Conservation (phyloP, 2,797 vertebrate species). For the Oreortyx pictus region DNA sequence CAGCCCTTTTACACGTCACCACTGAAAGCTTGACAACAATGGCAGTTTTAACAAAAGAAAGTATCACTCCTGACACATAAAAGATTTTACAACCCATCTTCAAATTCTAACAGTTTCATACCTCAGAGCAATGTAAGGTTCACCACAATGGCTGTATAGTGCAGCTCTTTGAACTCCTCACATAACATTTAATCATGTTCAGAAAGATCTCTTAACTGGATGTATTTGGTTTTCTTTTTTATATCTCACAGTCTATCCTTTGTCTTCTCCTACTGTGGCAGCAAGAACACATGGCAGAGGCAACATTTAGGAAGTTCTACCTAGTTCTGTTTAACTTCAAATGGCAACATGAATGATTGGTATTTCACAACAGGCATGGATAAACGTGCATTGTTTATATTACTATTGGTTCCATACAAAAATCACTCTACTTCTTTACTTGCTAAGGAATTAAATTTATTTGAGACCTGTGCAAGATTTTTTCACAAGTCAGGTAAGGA, state of each 20-base stretch:
- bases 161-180: constrained; percentile 8
- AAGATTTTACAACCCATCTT: constrained; percentile 20
- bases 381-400: background rate
- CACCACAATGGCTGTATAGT: background rate
- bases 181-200: background rate
- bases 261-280: background rate
- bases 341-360: background rate
- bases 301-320: background rate
- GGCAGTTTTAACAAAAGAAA: constrained; percentile 14
- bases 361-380: background rate
- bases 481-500: background rate
- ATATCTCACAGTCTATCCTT: background rate
- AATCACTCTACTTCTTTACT: background rate
- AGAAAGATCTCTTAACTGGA: background rate
- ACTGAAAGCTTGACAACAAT: constrained; percentile 20
- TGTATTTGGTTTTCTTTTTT: background rate
- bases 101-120: background rate
- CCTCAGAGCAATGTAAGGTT: background rate
- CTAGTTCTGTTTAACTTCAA: background rate
- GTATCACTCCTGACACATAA: constrained; percentile 48
- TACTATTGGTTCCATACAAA: background rate
- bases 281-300: background rate
- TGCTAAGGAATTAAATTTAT: background rate
- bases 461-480: background rate
- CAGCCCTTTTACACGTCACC: background rate